These are phyloP conservation scores for Nemurella pictetii DNA, from an alignment of 2,888 invertebrate genomes.

Conservation along the genomic window DNA sequence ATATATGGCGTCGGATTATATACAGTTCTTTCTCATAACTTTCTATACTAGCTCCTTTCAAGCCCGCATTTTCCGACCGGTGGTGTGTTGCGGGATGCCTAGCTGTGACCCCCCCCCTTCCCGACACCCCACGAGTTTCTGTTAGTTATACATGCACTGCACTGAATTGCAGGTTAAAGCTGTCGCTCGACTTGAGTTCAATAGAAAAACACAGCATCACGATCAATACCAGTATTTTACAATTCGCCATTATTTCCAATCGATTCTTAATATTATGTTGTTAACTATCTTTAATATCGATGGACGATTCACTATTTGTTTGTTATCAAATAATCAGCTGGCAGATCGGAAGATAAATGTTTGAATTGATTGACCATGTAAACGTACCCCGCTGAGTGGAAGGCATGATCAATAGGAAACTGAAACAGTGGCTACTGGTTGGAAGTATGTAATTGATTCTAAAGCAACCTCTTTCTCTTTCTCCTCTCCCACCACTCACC, in stretches of 20 bases:
- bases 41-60: slow-evolving; percentile 51
- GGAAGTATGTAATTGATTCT: slow-evolving; percentile 30
- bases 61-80: slow-evolving; percentile 40
- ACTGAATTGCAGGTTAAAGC: no score
- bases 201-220: no score
- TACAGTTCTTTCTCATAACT: slow-evolving; percentile 59
- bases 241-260: no score
- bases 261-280: no score
- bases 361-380: background rate
- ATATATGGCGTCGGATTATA: slow-evolving; percentile 51
- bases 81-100: slow-evolving; percentile 40
- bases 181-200: no score
- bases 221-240: no score
- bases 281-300: no score
- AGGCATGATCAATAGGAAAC: background rate
- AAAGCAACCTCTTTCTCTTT: slow-evolving; percentile 44
- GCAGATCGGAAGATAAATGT: background rate
- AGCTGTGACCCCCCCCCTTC: slow-evolving; percentile 8
- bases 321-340: no score
- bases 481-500: slow-evolving; percentile 45
- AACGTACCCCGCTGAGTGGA: background rate
- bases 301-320: no score
- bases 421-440: slow-evolving; percentile 11
- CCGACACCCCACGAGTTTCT: no score
- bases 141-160: no score